A percentile compares a stretch with the other conserved stretches of the same genome.
phyloP scores from a whole-genome alignment of 2,888 invertebrate species.

The Melanotus villosus region DNA sequence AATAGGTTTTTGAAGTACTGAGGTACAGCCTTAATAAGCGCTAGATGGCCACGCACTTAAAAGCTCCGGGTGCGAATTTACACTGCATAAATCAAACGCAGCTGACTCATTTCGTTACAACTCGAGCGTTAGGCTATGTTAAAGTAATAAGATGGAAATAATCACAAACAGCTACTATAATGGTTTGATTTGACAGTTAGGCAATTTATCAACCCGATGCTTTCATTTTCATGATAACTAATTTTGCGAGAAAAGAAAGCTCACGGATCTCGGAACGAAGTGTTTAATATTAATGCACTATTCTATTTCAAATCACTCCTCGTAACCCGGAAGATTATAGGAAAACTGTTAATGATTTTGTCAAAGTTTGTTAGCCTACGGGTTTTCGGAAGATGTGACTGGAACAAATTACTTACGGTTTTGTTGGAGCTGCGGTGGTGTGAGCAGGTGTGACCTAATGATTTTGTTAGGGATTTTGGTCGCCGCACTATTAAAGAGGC shows the following conservation, averaged over 20 bases:
- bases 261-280: not conserved
- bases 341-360: constrained; percentile 13
- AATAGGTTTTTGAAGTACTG: constrained; percentile 5
- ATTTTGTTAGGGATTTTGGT: constrained; percentile 15
- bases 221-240: constrained; percentile 20
- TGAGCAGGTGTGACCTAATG: constrained; percentile 16
- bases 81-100: constrained; percentile 21
- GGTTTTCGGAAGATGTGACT: not conserved
- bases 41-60: constrained; percentile 2
- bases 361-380: constrained; percentile 3
- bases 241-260: constrained; percentile 3
- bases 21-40: not conserved
- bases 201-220: constrained; percentile 13
- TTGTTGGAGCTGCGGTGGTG: not conserved
- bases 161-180: constrained; percentile 17
- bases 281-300: not conserved
- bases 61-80: constrained; percentile 7
- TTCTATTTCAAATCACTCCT: not conserved
- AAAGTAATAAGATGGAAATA: constrained; percentile 25
- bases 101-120: constrained; percentile 9
- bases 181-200: constrained; percentile 19
- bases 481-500: not conserved
- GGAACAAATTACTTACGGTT: constrained; percentile 16
- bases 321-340: not conserved
- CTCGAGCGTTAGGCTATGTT: constrained; percentile 14